These are phyloP conservation scores for Cyclura pinguis DNA, from an alignment of 2,797 vertebrate genomes.

Conservation along the genomic window DNA sequence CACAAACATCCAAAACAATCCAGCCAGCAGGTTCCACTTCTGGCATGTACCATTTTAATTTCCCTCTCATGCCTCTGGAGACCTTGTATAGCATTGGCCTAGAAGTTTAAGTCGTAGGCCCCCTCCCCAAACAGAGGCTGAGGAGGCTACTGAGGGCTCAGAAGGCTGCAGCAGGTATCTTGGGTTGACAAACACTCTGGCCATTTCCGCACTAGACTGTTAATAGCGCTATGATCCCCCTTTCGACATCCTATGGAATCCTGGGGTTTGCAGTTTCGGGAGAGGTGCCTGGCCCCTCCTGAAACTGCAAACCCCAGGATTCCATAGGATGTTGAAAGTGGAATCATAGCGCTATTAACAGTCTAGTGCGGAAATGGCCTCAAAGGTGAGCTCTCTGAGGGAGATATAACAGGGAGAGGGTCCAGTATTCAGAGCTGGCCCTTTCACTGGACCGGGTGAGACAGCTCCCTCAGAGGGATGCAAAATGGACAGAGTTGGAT, in stretches of 20 bases:
- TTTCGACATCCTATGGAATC: too few species aligned
- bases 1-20: not conserved
- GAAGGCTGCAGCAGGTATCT: too few species aligned
- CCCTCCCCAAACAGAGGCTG: not conserved
- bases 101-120: not conserved
- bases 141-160: not conserved
- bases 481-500: not conserved
- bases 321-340: too few species aligned
- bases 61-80: not conserved
- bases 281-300: too few species aligned
- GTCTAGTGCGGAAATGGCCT: too few species aligned
- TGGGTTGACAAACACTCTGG: not conserved
- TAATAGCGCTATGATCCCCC: too few species aligned
- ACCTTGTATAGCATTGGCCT: not conserved
- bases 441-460: too few species aligned
- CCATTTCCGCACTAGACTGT: too few species aligned
- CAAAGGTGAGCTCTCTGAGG: not conserved
- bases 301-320: too few species aligned
- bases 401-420: not conserved
- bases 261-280: too few species aligned
- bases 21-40: not conserved
- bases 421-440: not conserved
- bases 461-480: not conserved
- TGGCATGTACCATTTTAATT: not conserved
- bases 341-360: too few species aligned